These are phyloP conservation scores for Lithobates pipiens DNA, from an alignment of 2,797 vertebrate species.

Conservation along the genomic window DNA sequence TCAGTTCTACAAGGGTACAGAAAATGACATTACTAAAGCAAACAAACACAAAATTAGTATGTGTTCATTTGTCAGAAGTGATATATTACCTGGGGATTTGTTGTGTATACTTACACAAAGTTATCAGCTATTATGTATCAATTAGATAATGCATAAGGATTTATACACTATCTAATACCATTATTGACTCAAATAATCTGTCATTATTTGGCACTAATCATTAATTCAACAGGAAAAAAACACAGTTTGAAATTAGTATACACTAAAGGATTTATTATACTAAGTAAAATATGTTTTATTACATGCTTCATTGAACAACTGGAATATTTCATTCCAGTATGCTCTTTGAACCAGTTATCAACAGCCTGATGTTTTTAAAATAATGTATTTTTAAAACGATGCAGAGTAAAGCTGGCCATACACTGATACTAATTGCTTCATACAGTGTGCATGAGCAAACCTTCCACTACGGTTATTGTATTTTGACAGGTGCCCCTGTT, in stretches of 20 bases:
- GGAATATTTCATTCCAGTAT: too few species aligned
- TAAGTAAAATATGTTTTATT: neutral
- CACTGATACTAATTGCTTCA: too few species aligned
- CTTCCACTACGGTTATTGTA: too few species aligned
- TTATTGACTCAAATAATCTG: too few species aligned
- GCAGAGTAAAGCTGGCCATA: too few species aligned
- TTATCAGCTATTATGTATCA: slow-evolving; percentile 23
- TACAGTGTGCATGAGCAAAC: too few species aligned
- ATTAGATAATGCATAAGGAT: neutral
- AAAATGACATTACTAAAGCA: slow-evolving; percentile 17
- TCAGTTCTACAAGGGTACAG: slow-evolving; percentile 21
- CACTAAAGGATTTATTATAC: neutral
- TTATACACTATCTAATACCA: slow-evolving; percentile 29
- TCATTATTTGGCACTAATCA: too few species aligned
- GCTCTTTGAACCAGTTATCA: too few species aligned
- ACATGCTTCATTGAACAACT: too few species aligned
- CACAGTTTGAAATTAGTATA: neutral
- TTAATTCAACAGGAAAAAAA: neutral
- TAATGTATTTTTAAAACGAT: too few species aligned
- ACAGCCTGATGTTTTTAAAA: too few species aligned
- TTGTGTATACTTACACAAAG: neutral
- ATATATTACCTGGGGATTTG: neutral
- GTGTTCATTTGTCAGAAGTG: neutral
- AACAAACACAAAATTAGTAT: slow-evolving; percentile 24
- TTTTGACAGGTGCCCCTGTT: too few species aligned